Conservation (phyloP, 2,888 invertebrate species). For the Brachyptera putata region DNA sequence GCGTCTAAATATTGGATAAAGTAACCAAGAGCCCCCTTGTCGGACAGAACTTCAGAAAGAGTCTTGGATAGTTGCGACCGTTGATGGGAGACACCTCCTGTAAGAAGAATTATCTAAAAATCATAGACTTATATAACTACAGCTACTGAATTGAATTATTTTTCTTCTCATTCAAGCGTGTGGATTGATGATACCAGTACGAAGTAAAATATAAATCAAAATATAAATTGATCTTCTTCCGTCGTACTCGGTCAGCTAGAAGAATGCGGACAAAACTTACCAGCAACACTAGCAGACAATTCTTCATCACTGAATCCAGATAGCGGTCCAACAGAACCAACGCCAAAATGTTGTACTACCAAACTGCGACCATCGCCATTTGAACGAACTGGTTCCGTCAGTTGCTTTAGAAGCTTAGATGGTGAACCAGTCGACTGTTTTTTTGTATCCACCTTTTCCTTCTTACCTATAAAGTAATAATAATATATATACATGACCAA, state of each 20-base stretch:
- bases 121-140: no score
- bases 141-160: no score
- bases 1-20: slow-evolving; percentile 83
- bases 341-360: no score
- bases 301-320: slow-evolving; percentile 29
- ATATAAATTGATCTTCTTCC: no score
- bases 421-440: slow-evolving; percentile 24
- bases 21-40: slow-evolving; percentile 75
- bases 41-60: slow-evolving; percentile 68
- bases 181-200: no score
- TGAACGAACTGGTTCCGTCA: not conserved
- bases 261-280: no score
- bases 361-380: slow-evolving; percentile 20
- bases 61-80: slow-evolving; percentile 66
- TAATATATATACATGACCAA: no score
- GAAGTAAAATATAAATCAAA: no score
- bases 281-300: slow-evolving; percentile 11
- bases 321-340: slow-evolving; percentile 23
- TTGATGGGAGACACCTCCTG: not conserved
- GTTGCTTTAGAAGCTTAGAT: slow-evolving; percentile 16
- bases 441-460: slow-evolving; percentile 18
- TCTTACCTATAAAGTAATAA: no score
- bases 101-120: no score
- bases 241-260: no score
- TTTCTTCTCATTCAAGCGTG: no score